A percentile compares a stretch with the other conserved stretches of the same genome.
Evolutionary conservation across 2,113 vertebrate species (phyloP).

Genomic region (Oceanodroma tethys): DNA sequence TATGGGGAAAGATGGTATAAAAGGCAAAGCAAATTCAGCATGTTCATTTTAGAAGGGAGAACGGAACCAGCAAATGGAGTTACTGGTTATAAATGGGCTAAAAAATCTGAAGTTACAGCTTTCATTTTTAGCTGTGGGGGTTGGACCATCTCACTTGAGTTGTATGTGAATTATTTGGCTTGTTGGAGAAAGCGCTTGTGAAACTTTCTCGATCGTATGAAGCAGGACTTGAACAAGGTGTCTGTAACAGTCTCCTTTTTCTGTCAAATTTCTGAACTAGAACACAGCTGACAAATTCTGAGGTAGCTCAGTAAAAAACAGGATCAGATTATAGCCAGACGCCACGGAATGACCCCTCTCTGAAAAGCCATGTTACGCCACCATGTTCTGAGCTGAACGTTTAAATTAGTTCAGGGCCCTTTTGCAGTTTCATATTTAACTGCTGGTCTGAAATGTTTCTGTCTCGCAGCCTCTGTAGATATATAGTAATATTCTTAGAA

Average conservation of each 20-base stretch:
- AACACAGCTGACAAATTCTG: not conserved
- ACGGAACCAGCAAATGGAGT: not conserved
- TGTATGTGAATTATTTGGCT: not conserved
- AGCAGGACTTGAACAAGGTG: not conserved
- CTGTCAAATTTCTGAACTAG: not conserved
- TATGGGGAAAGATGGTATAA: not conserved
- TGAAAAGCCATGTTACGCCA: not conserved
- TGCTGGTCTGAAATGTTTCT: not conserved
- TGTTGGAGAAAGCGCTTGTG: not conserved
- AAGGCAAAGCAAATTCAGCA: not conserved
- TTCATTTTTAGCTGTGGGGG: not conserved
- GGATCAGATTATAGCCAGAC: not conserved
- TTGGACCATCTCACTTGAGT: not conserved
- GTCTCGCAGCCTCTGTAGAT: not conserved
- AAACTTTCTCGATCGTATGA: rapidly evolving
- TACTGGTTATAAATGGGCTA: not conserved
- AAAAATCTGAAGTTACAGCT: not conserved
- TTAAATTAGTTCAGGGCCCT: not conserved
- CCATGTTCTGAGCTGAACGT: rapidly evolving
- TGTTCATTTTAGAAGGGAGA: not conserved
- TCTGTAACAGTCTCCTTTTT: not conserved
- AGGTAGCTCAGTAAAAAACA: not conserved
- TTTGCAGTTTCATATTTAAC: not conserved
- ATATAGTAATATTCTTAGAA: not conserved
- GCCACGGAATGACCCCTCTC: rapidly evolving